These are phyloP conservation scores for Caranx melampygus DNA, from an alignment of 2,113 vertebrate species.

Conservation along the genomic window DNA sequence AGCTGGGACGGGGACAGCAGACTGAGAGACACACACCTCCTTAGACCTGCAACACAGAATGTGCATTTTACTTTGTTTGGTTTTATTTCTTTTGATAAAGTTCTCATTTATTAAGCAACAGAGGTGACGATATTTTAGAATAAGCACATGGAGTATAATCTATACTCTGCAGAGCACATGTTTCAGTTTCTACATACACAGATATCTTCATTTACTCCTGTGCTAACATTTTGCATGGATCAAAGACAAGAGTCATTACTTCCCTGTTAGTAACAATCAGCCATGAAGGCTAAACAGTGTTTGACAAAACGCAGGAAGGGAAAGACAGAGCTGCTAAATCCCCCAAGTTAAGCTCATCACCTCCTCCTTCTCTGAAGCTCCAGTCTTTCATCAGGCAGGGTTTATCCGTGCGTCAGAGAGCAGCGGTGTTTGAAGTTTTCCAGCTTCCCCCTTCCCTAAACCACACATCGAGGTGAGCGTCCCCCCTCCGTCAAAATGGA, in stretches of 20 bases:
- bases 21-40: conserved; percentile 6
- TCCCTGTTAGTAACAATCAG: conserved; percentile 51
- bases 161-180: not conserved
- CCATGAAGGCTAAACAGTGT: conserved; percentile 52
- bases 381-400: conserved; percentile 76
- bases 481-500: conserved; percentile 48
- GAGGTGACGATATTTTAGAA: not conserved
- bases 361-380: conserved; percentile 65
- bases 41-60: not conserved
- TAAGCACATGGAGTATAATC: not conserved
- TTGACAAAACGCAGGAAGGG: conserved; percentile 61
- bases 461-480: conserved; percentile 67
- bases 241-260: conserved; percentile 42
- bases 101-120: not conserved
- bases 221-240: conserved; percentile 42
- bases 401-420: conserved; percentile 68
- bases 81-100: not conserved
- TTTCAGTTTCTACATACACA: not conserved
- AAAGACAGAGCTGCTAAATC: conserved; percentile 74
- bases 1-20: conserved; percentile 4
- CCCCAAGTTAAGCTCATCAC: conserved; percentile 78
- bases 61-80: not conserved
- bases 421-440: conserved; percentile 74
- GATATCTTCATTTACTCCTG: not conserved
- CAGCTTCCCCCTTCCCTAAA: conserved; percentile 54